Conservation (phyloP, 2,797 vertebrate species). For the Enteromius thamalakanensis region DNA sequence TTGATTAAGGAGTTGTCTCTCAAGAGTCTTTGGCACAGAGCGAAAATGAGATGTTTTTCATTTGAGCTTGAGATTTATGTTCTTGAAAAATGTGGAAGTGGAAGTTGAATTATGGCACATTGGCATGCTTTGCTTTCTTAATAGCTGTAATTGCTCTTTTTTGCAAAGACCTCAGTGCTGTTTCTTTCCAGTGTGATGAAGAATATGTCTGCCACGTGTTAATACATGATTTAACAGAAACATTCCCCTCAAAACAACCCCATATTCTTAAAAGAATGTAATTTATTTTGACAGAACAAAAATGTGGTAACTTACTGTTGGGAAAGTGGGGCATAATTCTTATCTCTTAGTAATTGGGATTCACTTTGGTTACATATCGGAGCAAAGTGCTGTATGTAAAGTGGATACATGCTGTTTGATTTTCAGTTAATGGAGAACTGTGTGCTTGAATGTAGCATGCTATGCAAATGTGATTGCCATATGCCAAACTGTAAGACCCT, state of each 20-base stretch:
- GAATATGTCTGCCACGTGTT: constrained; percentile 59
- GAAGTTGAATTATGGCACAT: constrained; percentile 66
- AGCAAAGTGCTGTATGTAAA: constrained; percentile 34
- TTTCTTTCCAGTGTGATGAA: constrained; percentile 60
- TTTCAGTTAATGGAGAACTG: constrained; percentile 24
- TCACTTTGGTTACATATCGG: constrained; percentile 43
- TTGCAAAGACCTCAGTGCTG: constrained; percentile 55
- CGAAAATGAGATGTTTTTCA: constrained; percentile 62
- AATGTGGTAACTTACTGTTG: constrained; percentile 51
- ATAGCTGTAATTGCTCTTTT: constrained; percentile 65
- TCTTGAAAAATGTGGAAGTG: constrained; percentile 63
- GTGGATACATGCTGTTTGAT: constrained; percentile 39
- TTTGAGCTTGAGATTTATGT: constrained; percentile 63
- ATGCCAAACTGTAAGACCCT: constrained; percentile 1
- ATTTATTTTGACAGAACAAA: constrained; percentile 57
- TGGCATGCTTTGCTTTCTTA: constrained; percentile 65
- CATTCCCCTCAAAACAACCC: constrained; percentile 48
- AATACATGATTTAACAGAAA: constrained; percentile 64
- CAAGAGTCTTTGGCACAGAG: constrained; percentile 62
- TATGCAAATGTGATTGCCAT: constrained; percentile 36
- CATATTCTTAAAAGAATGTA: constrained; percentile 49
- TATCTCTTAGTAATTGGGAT: constrained; percentile 48
- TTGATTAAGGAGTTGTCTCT: constrained; percentile 66
- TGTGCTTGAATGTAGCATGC: constrained; percentile 27
- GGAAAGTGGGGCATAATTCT: constrained; percentile 51